phyloP scores from a whole-genome alignment of 2,113 vertebrate genomes.

The Salminus brasiliensis region DNA sequence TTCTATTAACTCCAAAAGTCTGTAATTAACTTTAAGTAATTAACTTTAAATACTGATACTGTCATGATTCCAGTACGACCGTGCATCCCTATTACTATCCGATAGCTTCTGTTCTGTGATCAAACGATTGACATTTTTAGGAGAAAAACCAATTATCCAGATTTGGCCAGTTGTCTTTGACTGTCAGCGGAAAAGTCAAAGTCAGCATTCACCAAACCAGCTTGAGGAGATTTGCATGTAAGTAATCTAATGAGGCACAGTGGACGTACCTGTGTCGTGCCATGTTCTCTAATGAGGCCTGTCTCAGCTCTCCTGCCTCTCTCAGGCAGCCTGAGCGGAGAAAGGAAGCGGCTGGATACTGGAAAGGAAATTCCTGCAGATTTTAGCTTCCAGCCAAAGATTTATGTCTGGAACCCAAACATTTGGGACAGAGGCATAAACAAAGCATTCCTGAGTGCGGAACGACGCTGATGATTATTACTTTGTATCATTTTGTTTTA shows the following conservation, averaged over 20 bases:
- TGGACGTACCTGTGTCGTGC: neutral
- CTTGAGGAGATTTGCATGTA: slow-evolving; percentile 3
- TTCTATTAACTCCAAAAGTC: neutral
- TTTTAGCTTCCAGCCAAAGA: neutral
- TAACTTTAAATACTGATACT: too few relatives aligned
- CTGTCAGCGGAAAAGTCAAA: neutral
- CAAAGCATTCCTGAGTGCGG: neutral
- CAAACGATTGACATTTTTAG: neutral
- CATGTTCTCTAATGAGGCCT: slow-evolving; percentile 18
- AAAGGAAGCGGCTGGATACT: slow-evolving; percentile 9
- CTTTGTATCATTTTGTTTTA: neutral
- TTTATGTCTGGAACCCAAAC: neutral
- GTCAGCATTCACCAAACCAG: neutral
- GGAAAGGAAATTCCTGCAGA: slow-evolving; percentile 8
- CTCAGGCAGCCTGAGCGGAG: neutral
- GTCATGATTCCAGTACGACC: too few relatives aligned
- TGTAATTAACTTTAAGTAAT: too few relatives aligned
- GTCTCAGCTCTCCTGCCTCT: neutral
- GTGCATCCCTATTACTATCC: too few relatives aligned
- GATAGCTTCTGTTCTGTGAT: neutral
- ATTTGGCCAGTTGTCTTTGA: neutral
- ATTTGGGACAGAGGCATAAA: neutral
- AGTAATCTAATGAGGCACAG: slow-evolving; percentile 5
- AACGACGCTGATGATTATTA: neutral
- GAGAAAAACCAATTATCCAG: neutral